Percentiles rank a stretch among this genome's conserved stretches.
Conservation (phyloP, 37 sponge, comb jelly and placozoan genomes). For the Cliona cf. orientalis region DNA sequence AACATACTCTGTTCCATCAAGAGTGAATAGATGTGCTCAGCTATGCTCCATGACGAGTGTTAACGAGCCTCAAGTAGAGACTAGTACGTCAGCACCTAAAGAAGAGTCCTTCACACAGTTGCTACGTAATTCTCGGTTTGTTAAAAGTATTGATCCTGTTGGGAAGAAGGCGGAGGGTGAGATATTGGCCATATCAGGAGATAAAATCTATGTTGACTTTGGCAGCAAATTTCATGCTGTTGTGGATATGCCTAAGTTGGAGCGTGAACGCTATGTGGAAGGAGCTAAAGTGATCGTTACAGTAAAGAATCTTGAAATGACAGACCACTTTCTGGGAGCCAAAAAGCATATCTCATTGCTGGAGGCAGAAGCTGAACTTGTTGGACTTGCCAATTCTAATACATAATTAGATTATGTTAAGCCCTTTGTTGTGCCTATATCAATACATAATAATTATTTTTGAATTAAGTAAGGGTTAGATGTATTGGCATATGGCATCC, state of each 20-base stretch:
- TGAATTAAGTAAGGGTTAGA: too few species aligned
- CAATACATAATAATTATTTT: too few species aligned
- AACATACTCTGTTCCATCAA: too few species aligned
- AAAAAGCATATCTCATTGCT: conserved; percentile 51
- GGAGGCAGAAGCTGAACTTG: conserved; percentile 58
- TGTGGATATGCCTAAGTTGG: conserved; percentile 11
- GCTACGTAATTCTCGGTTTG: conserved; percentile 45
- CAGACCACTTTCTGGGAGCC: conserved; percentile 63
- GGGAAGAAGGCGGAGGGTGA: conserved; percentile 52
- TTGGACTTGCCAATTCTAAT: not conserved
- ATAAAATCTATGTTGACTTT: conserved; percentile 78
- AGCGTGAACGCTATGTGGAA: not conserved
- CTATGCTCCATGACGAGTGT: too few species aligned
- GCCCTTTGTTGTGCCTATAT: not conserved
- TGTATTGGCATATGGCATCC: too few species aligned
- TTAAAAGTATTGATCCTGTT: conserved; percentile 30
- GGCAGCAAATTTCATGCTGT: conserved; percentile 84
- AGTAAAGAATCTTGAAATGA: conserved; percentile 59
- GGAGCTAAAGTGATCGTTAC: conserved; percentile 47
- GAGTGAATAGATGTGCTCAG: too few species aligned
- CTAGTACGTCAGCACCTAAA: too few species aligned
- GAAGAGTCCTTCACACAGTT: conserved; percentile 31
- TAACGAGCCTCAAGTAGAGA: too few species aligned
- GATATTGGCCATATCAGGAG: conserved; percentile 51
- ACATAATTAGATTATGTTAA: not conserved